Conservation (phyloP, 2,113 vertebrate genomes). For the Campylomormyrus numenius region DNA sequence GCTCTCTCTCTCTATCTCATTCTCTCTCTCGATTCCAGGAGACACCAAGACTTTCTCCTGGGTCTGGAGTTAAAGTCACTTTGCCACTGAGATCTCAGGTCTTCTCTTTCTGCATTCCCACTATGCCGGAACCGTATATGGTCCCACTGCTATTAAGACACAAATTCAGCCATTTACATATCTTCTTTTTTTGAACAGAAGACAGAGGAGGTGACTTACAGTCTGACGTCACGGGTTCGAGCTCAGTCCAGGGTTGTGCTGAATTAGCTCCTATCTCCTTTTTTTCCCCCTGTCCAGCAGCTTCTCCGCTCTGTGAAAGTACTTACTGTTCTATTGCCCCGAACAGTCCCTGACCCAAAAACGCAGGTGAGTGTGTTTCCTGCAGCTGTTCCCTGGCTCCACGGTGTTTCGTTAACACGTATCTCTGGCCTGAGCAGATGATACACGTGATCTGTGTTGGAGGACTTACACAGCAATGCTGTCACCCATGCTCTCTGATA, state of each 20-base stretch:
- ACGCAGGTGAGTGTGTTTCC: constrained; percentile 46
- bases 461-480: neutral
- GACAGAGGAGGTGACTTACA: neutral
- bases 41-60: neutral
- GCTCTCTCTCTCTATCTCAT: neutral
- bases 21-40: neutral
- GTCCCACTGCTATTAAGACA: neutral
- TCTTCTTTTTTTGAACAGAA: neutral
- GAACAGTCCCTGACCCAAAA: constrained; percentile 52
- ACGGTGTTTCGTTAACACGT: neutral
- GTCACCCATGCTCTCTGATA: neutral
- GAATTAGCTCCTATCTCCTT: neutral
- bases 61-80: neutral
- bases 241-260: neutral
- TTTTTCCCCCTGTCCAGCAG: neutral
- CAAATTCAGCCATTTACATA: neutral
- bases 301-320: constrained; percentile 19
- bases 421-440: too few species aligned
- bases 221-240: neutral
- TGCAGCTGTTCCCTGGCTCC: constrained; percentile 41
- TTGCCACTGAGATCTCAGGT: neutral
- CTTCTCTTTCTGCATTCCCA: neutral
- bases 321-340: constrained; percentile 35
- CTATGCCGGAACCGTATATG: neutral
- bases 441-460: too few species aligned